Base-by-base conservation (phyloP, 2,888 invertebrate species). In the Parnassius apollo region DNA sequence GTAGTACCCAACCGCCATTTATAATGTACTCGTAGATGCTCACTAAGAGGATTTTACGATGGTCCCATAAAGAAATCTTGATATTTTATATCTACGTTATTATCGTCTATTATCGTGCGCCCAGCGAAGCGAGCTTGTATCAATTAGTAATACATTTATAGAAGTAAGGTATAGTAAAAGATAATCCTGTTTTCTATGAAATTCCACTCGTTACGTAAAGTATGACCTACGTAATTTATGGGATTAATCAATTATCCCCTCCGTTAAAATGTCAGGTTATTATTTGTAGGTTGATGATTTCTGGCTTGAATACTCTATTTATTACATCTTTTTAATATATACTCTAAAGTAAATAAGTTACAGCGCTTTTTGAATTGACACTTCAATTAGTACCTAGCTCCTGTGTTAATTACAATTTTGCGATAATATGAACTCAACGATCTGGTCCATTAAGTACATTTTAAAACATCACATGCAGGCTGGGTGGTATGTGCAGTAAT, bases 261-360 rank as follows among this genome's bases (percentile, higher is more conserved):
- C 48, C 12, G 52, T 57, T 62, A 51, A 58, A 57, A 50, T 22
- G 11, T 51, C 50, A n/a, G 35, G 42, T 49, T 53, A n/a, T 55
- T 56, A 59, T 55, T 54, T 55, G 12, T 50, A 42, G 52, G 22
- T 13, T 59, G 51, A 63, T 59, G 52, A 59, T 59, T 59, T 63
- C 59, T 59, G 46, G 59, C n/a, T 45, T 42, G 11, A 59, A 7
- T 50, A 49, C 52, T 57, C 46, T 7, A 42, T 42, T 56, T n/a
- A 44, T 45, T 10, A 4, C 4, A 8, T 12, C 10, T 18, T 9
- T 2, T 7, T 9, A 63, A 63, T 52, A 45, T 50, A 1, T n/a
- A n/a, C 54, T 48, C 42, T 52, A 54, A 9, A 4, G 9, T 3
- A 10, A 35, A 3, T 22, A 12, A 2, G 2, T 46, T 55, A 59